Conservation (phyloP, 2,113 vertebrate genomes). For the Hemiscyllium ocellatum region DNA sequence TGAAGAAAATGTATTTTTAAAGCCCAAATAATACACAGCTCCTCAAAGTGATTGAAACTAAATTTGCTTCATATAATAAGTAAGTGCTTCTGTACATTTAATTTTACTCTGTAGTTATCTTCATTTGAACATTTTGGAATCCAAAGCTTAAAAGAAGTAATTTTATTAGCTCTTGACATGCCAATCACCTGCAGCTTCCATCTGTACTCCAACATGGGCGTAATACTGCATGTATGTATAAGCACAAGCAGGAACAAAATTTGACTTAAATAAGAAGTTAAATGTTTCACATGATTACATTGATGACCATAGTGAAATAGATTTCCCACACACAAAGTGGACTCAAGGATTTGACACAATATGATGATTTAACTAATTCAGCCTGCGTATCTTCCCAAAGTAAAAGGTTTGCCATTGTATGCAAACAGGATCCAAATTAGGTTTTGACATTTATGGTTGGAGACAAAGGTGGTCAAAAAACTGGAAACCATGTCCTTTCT, state of each 20-base stretch:
- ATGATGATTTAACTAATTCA: neutral
- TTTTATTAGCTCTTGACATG: neutral
- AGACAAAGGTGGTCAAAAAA: neutral
- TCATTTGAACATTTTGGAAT: neutral
- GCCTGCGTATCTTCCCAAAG: neutral
- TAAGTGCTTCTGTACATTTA: neutral
- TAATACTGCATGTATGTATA: neutral
- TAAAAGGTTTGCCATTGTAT: neutral
- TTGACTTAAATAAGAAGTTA: neutral
- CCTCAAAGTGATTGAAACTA: neutral
- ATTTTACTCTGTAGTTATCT: neutral
- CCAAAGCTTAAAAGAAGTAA: neutral
- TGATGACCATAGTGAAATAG: neutral
- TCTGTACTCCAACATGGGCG: too few species aligned
- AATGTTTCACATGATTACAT: neutral
- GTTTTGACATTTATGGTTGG: neutral
- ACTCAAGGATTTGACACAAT: neutral
- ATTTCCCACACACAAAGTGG: neutral
- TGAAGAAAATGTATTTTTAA: neutral
- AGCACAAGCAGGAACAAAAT: neutral
- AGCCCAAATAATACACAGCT: neutral
- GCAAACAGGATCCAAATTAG: neutral
- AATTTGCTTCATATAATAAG: neutral
- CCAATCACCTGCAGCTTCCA: neutral
- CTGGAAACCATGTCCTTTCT: neutral